Conservation (phyloP, 2,888 invertebrate species). For the Acleris sparsana region DNA sequence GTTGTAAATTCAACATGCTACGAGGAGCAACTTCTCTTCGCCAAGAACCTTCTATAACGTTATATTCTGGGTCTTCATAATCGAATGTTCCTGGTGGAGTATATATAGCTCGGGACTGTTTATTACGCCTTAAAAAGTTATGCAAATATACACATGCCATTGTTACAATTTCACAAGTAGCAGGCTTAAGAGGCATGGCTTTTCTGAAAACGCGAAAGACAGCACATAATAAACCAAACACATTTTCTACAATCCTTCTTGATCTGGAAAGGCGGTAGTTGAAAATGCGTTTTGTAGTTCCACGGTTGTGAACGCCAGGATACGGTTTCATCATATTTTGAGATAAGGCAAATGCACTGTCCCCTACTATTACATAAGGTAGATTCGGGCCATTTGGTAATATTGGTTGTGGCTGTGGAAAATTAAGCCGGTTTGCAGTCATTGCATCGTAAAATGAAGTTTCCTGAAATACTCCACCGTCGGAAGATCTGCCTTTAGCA, state of each 20-base stretch:
- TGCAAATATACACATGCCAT: constrained; percentile 44
- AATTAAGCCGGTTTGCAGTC: constrained; percentile 41
- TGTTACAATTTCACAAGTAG: constrained; percentile 43
- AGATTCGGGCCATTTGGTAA: constrained; percentile 40
- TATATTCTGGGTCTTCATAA: constrained; percentile 38
- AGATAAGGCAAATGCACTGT: constrained; percentile 49
- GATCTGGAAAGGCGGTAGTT: constrained; percentile 42
- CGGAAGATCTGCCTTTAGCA: constrained; percentile 44
- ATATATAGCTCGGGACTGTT: constrained; percentile 34
- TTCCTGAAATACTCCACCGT: constrained; percentile 47
- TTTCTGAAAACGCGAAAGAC: constrained; percentile 39
- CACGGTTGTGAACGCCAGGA: constrained; percentile 40
- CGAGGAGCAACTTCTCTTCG: constrained; percentile 14
- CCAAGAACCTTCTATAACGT: constrained; percentile 32
- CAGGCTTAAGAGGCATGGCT: constrained; percentile 43
- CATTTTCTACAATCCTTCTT: constrained; percentile 42
- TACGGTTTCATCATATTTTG: constrained; percentile 46
- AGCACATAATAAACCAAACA: constrained; percentile 34
- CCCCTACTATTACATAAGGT: constrained; percentile 47
- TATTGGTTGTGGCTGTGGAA: constrained; percentile 43
- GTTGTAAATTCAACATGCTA: constrained; percentile 13
- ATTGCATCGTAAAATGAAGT: constrained; percentile 44
- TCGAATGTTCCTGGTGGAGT: constrained; percentile 39
- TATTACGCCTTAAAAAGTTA: constrained; percentile 39
- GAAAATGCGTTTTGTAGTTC: constrained; percentile 39